phyloP scores from a whole-genome alignment of 2,797 vertebrate species.

The Remorina albescens region DNA sequence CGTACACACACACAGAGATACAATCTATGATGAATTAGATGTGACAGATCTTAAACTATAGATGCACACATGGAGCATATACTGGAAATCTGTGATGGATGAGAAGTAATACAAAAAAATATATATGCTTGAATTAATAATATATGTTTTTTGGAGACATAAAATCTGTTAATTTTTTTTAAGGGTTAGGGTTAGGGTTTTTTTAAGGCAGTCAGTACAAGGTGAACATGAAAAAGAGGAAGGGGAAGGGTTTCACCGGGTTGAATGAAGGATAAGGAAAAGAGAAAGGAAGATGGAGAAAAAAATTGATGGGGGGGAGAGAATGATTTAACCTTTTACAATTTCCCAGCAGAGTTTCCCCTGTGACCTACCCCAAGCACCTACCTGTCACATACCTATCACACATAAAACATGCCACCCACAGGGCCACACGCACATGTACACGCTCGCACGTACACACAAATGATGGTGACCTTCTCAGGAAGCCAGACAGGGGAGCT shows the following conservation, averaged over 20 bases:
- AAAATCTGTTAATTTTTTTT: too few species aligned
- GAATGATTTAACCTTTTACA: slow-evolving; percentile 80
- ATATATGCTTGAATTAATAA: slow-evolving; percentile 42
- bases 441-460: slow-evolving; percentile 30
- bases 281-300: background rate
- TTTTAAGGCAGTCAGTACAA: slow-evolving; percentile 15
- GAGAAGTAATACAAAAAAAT: slow-evolving; percentile 54
- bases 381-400: slow-evolving; percentile 80
- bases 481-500: slow-evolving; percentile 67
- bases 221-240: background rate
- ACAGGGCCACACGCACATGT: slow-evolving; percentile 51
- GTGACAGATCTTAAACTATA: slow-evolving; percentile 64
- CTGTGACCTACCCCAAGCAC: slow-evolving; percentile 80
- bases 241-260: slow-evolving; percentile 31
- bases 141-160: too few species aligned
- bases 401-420: slow-evolving; percentile 71
- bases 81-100: slow-evolving; percentile 57
- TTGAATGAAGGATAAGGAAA: slow-evolving; percentile 53
- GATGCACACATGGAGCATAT: slow-evolving; percentile 35
- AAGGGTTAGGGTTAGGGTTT: too few species aligned
- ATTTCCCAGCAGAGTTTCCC: slow-evolving; percentile 76
- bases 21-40: slow-evolving; percentile 66
- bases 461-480: slow-evolving; percentile 65
- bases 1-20: slow-evolving; percentile 12
- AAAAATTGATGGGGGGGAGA: slow-evolving; percentile 59